Conservation (phyloP, 2,888 invertebrate genomes). For the Cheilosia scutellata region DNA sequence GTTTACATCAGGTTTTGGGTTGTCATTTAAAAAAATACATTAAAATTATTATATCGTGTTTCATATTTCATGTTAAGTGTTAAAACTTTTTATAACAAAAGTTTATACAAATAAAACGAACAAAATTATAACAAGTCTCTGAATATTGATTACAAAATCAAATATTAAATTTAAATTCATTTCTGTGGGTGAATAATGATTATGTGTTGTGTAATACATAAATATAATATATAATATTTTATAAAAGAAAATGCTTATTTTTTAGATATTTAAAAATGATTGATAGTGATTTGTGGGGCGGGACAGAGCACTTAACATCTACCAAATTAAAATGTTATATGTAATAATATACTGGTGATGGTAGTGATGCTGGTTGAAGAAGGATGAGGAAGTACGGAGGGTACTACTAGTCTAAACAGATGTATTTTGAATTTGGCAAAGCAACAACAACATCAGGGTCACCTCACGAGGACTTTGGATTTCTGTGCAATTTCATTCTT, state of each 20-base stretch:
- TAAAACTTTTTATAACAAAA: slow-evolving; percentile 70
- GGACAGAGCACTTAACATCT: slow-evolving; percentile 7
- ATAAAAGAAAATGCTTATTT: slow-evolving; percentile 24
- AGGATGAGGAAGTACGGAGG: background rate
- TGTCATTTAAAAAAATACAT: slow-evolving; percentile 9
- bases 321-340: background rate
- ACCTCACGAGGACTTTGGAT: slow-evolving; percentile 51
- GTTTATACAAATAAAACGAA: slow-evolving; percentile 25
- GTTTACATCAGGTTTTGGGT: slow-evolving; percentile 56
- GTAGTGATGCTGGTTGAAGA: background rate
- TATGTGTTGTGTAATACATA: background rate
- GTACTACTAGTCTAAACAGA: slow-evolving; percentile 5
- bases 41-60: slow-evolving; percentile 19
- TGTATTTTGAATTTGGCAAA: slow-evolving; percentile 17
- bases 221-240: background rate
- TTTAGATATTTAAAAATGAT: too few species aligned
- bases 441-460: slow-evolving; percentile 25
- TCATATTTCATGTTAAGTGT: background rate
- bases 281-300: background rate
- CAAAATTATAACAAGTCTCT: background rate
- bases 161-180: background rate
- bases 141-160: background rate
- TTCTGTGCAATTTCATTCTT: slow-evolving; percentile 67
- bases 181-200: background rate
- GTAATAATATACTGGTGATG: background rate